These are phyloP conservation scores for Argyra leucocephala DNA, from an alignment of 2,888 invertebrate species.

Conservation along the genomic window DNA sequence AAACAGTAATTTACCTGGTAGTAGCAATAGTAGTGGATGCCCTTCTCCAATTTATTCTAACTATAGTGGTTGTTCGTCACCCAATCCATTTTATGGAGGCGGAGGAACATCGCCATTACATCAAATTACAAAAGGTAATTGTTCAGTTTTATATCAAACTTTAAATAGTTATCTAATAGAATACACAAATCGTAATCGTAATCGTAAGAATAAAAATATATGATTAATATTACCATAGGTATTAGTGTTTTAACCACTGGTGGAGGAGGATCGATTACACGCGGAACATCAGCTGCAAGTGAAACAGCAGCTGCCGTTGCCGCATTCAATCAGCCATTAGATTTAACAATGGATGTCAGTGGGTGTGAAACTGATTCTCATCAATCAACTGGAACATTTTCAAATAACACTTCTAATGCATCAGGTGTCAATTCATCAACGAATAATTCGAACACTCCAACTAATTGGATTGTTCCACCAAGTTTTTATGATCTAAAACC, in stretches of 20 bases:
- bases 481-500: constrained; percentile 41
- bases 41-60: constrained; percentile 48
- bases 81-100: constrained; percentile 37
- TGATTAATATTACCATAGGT: constrained; percentile 59
- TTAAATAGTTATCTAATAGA: constrained; percentile 51
- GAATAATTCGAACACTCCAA: constrained; percentile 10
- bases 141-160: constrained; percentile 26
- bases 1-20: constrained; percentile 20
- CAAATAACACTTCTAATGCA: constrained; percentile 10
- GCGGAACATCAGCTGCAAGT: constrained; percentile 54
- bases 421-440: constrained; percentile 12
- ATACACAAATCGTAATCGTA: no score
- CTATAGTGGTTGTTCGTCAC: constrained; percentile 39
- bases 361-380: constrained; percentile 23
- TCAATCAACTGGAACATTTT: constrained; percentile 15
- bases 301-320: constrained; percentile 29
- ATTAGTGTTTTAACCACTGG: constrained; percentile 66
- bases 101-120: constrained; percentile 42
- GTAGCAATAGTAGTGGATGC: constrained; percentile 36
- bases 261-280: constrained; percentile 58
- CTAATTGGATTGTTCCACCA: constrained; percentile 36
- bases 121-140: constrained; percentile 57
- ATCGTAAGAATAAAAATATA: no score
- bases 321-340: constrained; percentile 38
- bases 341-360: constrained; percentile 42